Conservation (phyloP, 1,140 invertebrate genomes). For the Stegodyphus mimosarum region DNA sequence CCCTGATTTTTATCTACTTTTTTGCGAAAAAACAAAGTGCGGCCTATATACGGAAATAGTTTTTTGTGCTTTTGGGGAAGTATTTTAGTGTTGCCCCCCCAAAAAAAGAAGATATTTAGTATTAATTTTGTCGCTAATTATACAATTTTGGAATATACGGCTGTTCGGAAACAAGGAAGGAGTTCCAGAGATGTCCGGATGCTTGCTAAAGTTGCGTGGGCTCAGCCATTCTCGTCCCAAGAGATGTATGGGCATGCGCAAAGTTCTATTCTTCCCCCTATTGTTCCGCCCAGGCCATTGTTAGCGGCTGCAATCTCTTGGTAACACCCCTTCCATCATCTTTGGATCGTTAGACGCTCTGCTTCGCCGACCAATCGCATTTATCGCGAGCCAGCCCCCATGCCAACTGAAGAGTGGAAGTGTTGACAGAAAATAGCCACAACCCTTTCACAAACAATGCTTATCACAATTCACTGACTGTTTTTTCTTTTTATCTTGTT, state of each 20-base stretch:
- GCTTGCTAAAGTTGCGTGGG: neutral
- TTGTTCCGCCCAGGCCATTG: slow-evolving; percentile 53
- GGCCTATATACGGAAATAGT: too few relatives aligned
- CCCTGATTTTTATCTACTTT: too few relatives aligned
- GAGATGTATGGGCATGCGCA: slow-evolving; percentile 33
- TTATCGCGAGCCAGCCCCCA: neutral
- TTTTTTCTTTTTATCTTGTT: too few relatives aligned
- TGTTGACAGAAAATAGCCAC: neutral
- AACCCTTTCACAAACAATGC: slow-evolving; percentile 5
- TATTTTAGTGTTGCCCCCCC: too few relatives aligned
- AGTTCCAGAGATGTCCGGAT: too few relatives aligned
- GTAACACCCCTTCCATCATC: slow-evolving; percentile 31
- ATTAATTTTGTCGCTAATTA: too few relatives aligned
- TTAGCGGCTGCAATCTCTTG: slow-evolving; percentile 32
- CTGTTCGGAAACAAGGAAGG: too few relatives aligned
- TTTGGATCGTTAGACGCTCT: slow-evolving; percentile 16
- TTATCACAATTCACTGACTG: neutral
- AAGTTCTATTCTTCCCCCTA: slow-evolving; percentile 5
- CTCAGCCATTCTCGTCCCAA: slow-evolving; percentile 12
- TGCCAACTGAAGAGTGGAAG: neutral
- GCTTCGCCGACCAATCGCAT: slow-evolving; percentile 18
- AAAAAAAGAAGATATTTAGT: too few relatives aligned
- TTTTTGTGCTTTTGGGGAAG: too few relatives aligned
- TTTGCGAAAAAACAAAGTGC: too few relatives aligned
- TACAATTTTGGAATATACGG: too few relatives aligned